phyloP scores from a whole-genome alignment of 2,888 invertebrate species.

The Anorthoa munda region DNA sequence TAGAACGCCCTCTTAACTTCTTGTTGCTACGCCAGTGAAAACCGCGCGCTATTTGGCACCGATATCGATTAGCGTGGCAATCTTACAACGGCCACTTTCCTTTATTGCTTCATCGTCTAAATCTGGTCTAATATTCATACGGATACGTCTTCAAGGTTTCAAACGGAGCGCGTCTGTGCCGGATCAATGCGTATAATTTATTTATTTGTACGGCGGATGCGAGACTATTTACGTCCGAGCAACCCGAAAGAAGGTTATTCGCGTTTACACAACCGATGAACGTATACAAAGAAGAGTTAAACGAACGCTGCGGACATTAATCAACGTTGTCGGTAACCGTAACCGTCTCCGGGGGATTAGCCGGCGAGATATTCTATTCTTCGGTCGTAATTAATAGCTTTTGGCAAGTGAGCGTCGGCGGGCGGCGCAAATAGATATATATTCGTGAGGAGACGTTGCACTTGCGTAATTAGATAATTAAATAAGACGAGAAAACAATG shows the following conservation, averaged over 20 bases:
- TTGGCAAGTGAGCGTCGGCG: conserved; percentile 88
- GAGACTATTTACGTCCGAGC: conserved; percentile 82
- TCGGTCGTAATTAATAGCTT: conserved; percentile 89
- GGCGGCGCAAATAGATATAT: conserved; percentile 83
- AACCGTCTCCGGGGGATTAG: conserved; percentile 89
- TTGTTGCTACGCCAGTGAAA: conserved; percentile 77
- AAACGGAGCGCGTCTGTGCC: conserved; percentile 77
- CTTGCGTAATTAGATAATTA: conserved; percentile 86
- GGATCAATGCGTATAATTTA: conserved; percentile 82
- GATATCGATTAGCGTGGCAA: conserved; percentile 69
- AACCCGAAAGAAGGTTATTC: conserved; percentile 87
- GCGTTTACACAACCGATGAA: conserved; percentile 83
- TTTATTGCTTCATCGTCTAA: conserved; percentile 76
- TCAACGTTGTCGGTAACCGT: conserved; percentile 89
- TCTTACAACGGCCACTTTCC: conserved; percentile 75
- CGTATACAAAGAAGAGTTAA: conserved; percentile 86
- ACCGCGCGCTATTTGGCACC: conserved; percentile 74
- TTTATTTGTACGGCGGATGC: conserved; percentile 84
- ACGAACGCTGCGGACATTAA: conserved; percentile 87
- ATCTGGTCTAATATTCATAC: conserved; percentile 70
- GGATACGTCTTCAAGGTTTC: conserved; percentile 77
- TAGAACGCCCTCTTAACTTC: conserved; percentile 65
- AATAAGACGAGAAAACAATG: conserved; percentile 81
- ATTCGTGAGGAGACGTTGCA: conserved; percentile 82
- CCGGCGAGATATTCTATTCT: conserved; percentile 89